These are phyloP conservation scores for Hippocampus barbouri DNA, from an alignment of 2,113 vertebrate species.

Conservation along the genomic window DNA sequence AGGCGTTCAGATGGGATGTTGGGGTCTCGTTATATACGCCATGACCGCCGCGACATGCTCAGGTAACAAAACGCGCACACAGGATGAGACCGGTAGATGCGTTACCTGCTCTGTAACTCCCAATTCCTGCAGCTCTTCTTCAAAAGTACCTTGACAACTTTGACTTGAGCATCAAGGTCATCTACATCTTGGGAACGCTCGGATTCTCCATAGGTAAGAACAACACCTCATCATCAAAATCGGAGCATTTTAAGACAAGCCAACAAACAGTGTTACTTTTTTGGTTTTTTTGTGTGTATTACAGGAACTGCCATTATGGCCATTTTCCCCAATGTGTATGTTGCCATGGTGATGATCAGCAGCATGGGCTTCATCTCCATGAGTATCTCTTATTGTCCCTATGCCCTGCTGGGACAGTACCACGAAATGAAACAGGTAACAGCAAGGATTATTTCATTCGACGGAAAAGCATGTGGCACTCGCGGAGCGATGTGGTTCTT, in stretches of 20 bases:
- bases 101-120: background rate
- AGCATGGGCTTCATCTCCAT: slow-evolving; percentile 99
- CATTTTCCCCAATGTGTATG: slow-evolving; percentile 90
- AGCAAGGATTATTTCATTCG: background rate
- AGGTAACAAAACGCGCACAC: slow-evolving; percentile 63
- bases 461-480: too few relatives aligned
- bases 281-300: slow-evolving; percentile 6
- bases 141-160: slow-evolving; percentile 97
- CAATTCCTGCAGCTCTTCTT: slow-evolving; percentile 77
- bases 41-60: slow-evolving; percentile 91
- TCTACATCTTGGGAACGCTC: slow-evolving; percentile 94
- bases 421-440: slow-evolving; percentile 90
- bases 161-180: slow-evolving; percentile 90
- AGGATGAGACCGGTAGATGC: background rate
- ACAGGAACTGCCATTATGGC: slow-evolving; percentile 91
- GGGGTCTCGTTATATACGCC: slow-evolving; percentile 96
- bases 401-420: slow-evolving; percentile 93
- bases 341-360: slow-evolving; percentile 96
- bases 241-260: background rate
- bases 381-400: slow-evolving; percentile 98
- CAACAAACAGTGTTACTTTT: background rate
- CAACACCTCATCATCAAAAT: background rate
- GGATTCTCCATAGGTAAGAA: slow-evolving; percentile 77
- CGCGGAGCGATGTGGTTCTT: too few relatives aligned
- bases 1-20: slow-evolving; percentile 97